These are phyloP conservation scores for Polia nebulosa DNA, from an alignment of 2,888 invertebrate genomes.

Conservation along the genomic window DNA sequence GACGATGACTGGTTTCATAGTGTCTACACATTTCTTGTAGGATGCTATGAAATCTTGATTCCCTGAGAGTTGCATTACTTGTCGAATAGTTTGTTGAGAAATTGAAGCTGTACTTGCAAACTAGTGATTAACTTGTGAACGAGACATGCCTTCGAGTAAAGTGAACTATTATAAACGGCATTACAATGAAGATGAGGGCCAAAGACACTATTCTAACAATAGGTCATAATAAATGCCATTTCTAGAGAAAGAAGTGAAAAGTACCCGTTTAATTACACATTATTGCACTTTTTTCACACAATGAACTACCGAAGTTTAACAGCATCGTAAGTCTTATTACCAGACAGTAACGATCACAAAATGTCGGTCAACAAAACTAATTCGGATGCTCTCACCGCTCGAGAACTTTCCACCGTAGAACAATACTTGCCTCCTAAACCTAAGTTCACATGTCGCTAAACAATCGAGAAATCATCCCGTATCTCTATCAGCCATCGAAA, in stretches of 20 bases:
- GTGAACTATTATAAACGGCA: not conserved
- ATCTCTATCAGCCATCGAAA: slow-evolving; percentile 85
- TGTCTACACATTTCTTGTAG: not conserved
- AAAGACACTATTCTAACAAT: not conserved
- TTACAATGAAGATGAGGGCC: not conserved
- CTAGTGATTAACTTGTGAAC: not conserved
- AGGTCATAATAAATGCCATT: slow-evolving; percentile 2
- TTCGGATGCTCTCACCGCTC: slow-evolving; percentile 60
- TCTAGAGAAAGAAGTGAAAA: slow-evolving; percentile 36
- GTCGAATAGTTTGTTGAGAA: slow-evolving; percentile 1
- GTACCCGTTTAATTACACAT: slow-evolving; percentile 23
- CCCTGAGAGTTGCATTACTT: not conserved
- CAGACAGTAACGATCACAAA: slow-evolving; percentile 62
- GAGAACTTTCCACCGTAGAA: slow-evolving; percentile 74
- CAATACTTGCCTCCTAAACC: slow-evolving; percentile 72
- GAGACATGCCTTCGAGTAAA: not conserved
- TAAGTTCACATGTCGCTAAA: slow-evolving; percentile 79
- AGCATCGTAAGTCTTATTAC: slow-evolving; percentile 35
- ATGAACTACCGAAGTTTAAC: slow-evolving; percentile 43
- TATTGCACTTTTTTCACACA: slow-evolving; percentile 38
- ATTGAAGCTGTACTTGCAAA: slow-evolving; percentile 1
- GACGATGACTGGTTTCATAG: not conserved
- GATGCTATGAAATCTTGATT: slow-evolving; percentile 5
- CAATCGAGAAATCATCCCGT: slow-evolving; percentile 84
- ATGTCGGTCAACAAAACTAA: slow-evolving; percentile 61